Percentiles rank a stretch among this genome's conserved stretches.
phyloP scores from a whole-genome alignment of 1,140 invertebrate species.

The Neotoxoptera formosana region DNA sequence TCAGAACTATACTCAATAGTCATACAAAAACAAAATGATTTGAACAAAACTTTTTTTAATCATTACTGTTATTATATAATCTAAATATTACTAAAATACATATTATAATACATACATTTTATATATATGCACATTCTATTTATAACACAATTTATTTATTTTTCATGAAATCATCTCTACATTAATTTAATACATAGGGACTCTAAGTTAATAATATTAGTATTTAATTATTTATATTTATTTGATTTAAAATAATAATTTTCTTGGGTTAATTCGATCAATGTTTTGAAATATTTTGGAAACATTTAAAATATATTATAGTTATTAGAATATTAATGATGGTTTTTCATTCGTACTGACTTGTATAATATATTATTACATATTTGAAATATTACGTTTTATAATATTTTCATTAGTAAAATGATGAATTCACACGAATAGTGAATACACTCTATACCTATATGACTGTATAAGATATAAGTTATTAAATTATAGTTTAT shows the following conservation, averaged over 20 bases:
- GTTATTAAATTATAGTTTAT: constrained; percentile 30
- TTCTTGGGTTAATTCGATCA: neutral
- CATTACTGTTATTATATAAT: neutral
- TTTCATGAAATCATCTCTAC: neutral
- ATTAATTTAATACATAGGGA: neutral
- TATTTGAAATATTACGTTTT: neutral
- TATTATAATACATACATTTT: neutral
- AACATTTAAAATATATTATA: neutral
- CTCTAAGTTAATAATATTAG: neutral
- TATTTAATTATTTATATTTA: neutral
- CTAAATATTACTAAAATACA: neutral
- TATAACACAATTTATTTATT: neutral
- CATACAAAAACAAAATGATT: neutral
- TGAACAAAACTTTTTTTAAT: neutral
- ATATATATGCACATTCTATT: neutral
- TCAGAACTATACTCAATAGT: neutral
- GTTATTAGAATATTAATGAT: no score
- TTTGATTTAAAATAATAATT: neutral
- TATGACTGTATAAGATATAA: neutral
- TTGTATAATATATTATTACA: neutral
- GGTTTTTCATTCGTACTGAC: neutral
- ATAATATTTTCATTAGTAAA: neutral
- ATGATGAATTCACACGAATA: neutral
- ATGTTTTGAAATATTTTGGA: neutral
- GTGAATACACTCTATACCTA: neutral